These are phyloP conservation scores for Sisor rabdophorus DNA, from an alignment of 2,113 vertebrate genomes.

Conservation along the genomic window DNA sequence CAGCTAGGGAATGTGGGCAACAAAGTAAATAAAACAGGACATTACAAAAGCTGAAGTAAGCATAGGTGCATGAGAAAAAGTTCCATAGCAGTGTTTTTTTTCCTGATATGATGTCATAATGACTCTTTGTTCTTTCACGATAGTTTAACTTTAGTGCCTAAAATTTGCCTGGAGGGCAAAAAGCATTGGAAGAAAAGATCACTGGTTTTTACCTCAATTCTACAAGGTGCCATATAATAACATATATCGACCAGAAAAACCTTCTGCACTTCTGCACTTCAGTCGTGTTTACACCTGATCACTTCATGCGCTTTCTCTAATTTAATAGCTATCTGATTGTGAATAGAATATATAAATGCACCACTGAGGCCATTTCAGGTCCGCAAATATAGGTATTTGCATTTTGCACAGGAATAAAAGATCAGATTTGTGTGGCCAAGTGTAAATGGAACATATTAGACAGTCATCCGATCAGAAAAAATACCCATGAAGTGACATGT, in stretches of 20 bases:
- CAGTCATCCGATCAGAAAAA: too few species aligned
- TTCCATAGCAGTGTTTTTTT: background rate
- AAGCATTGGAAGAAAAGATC: background rate
- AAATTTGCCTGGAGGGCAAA: background rate
- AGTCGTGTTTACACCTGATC: too few species aligned
- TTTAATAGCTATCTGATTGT: too few species aligned
- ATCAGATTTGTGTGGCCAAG: too few species aligned
- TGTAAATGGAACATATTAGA: too few species aligned
- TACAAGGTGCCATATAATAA: background rate
- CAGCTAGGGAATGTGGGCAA: background rate
- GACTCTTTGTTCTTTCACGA: background rate
- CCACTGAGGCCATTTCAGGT: too few species aligned
- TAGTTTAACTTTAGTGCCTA: background rate
- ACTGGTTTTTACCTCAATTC: background rate
- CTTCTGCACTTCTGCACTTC: too few species aligned
- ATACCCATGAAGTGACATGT: too few species aligned
- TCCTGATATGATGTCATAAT: background rate
- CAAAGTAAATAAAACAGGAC: slow-evolving; percentile 13
- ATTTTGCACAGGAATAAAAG: too few species aligned
- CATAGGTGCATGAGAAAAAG: slow-evolving; percentile 4
- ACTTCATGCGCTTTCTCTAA: too few species aligned
- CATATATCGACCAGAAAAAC: background rate
- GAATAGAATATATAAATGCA: too few species aligned
- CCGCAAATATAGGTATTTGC: too few species aligned
- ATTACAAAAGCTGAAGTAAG: slow-evolving; percentile 30